Evolutionary conservation across 2,888 invertebrate species (phyloP), one percentile per base, ranked within the genome.

Genomic region (Neuroscelio doddi): DNA sequence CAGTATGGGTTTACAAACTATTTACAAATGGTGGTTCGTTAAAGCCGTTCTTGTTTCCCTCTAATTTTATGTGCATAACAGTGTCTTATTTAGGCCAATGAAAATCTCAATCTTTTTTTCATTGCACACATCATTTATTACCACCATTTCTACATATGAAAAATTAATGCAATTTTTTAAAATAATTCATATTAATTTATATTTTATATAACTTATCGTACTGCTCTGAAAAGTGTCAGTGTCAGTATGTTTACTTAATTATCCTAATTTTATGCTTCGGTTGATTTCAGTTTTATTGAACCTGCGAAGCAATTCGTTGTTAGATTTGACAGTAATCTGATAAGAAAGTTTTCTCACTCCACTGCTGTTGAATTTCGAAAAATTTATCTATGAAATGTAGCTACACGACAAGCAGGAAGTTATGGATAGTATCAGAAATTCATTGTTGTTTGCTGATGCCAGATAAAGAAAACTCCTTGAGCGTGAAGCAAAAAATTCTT

Each of bases 1-100:
- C 53, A 62, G 62, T 44, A 49, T 41, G 42, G 34, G 47, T 53
- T 55, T 49, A 34, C 38, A 49, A 47, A 53, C 38, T 49, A 38
- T 62, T 62, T 62, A 30, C 44, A 45, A 36, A 42, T 36, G 16
- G 30, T 12, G 17, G 52, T 52, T 61, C 38, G 47, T 61, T 61
- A 53, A 36, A 58, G 30, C 10, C 45, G 47, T 8, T 16, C 58
- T 24, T 50, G 50, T 45, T 58, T 16, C 14, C 5, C 36, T 42
- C 36, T 49, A 32, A 42, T 47, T 34, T 45, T 45, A 8, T 24
- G 30, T 12, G 12, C 21, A 8, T 3, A 10, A 17, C 36, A 34
- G 24, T 32, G 29, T 26, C 34, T 57, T 57, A 42, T 49, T 42
- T 42, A 36, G 27, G 36, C 15, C 49, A 57, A 49, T 49, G 41